These are phyloP conservation scores for Clitarchus hookeri DNA, from an alignment of 2,888 invertebrate species.

Conservation along the genomic window DNA sequence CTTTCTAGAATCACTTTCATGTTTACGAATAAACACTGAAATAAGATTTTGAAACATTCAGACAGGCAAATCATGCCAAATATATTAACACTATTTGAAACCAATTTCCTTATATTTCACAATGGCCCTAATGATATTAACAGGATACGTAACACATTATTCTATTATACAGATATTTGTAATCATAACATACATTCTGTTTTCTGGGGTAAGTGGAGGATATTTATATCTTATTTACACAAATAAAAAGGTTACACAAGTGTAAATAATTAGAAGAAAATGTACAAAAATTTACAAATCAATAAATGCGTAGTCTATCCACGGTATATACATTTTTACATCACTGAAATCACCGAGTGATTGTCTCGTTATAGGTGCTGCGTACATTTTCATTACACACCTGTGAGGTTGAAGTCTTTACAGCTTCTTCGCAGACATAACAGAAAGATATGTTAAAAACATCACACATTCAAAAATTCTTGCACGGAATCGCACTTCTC, in stretches of 20 bases:
- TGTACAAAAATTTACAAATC: slow-evolving; percentile 14
- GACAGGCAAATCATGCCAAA: too few species aligned
- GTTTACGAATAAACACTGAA: too few species aligned
- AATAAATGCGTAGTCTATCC: neutral
- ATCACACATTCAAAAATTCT: neutral
- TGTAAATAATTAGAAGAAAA: neutral
- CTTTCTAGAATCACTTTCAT: too few species aligned
- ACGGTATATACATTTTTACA: neutral
- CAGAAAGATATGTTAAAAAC: neutral
- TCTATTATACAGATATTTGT: neutral
- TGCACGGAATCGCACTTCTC: too few species aligned
- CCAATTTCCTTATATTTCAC: neutral
- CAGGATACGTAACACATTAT: neutral
- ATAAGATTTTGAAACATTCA: too few species aligned
- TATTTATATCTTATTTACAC: neutral
- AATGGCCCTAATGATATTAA: neutral
- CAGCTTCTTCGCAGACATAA: neutral
- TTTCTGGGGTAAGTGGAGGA: neutral
- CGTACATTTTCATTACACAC: neutral
- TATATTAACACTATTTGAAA: too few species aligned
- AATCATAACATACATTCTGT: neutral
- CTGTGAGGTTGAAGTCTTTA: neutral
- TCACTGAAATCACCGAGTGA: neutral
- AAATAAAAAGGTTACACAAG: neutral
- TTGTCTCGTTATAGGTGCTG: neutral